phyloP scores from a whole-genome alignment of 2,113 vertebrate species.

The Peromyscus polionotus region DNA sequence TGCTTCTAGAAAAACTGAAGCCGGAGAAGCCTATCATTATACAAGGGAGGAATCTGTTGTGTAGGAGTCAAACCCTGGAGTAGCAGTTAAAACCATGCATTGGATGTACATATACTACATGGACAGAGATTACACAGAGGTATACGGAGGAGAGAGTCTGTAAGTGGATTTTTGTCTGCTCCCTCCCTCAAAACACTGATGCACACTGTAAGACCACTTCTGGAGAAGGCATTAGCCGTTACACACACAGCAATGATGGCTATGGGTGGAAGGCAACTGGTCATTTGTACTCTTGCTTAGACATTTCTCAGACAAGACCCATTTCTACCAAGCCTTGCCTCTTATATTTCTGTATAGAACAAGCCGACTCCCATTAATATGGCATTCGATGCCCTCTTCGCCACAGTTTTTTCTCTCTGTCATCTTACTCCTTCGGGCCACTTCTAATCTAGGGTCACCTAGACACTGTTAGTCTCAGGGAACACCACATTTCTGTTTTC shows the following conservation, averaged over 20 bases:
- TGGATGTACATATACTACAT: not conserved
- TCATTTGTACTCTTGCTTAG: not conserved
- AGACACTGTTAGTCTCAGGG: not conserved
- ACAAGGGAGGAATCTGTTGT: not conserved
- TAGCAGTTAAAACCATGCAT: not conserved
- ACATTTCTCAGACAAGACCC: not conserved
- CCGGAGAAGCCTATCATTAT: not conserved
- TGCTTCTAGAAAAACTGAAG: not conserved
- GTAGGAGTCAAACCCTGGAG: not conserved
- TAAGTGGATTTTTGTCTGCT: not conserved
- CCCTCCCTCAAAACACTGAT: not conserved
- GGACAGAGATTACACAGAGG: not conserved
- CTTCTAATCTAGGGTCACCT: not conserved
- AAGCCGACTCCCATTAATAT: accelerated
- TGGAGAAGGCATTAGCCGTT: not conserved
- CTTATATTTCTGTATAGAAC: not conserved
- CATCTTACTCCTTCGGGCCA: not conserved
- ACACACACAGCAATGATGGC: not conserved
- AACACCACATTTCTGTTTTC: not conserved
- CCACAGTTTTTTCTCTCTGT: not conserved
- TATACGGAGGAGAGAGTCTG: not conserved
- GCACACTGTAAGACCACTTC: not conserved
- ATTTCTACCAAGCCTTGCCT: not conserved
- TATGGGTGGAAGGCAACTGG: not conserved
- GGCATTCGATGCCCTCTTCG: not conserved